phyloP scores from a whole-genome alignment of 2,113 vertebrate species.

The Litocranius walleri region DNA sequence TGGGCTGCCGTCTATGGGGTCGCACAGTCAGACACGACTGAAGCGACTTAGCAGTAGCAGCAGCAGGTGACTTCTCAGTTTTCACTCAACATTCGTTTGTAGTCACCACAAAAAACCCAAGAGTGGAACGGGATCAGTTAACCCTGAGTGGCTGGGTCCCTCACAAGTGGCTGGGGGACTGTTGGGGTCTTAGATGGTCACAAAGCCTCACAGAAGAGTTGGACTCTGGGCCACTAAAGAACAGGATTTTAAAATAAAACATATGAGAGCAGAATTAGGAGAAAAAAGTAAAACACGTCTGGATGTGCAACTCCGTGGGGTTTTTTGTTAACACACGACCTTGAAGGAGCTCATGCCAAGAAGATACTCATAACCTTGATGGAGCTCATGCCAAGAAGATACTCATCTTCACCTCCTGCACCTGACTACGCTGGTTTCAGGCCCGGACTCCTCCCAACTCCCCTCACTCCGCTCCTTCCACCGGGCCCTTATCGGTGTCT shows the following conservation, averaged over 20 bases:
- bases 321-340: background rate
- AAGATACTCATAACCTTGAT: too few relatives aligned
- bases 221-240: background rate
- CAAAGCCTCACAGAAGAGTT: background rate
- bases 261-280: background rate
- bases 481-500: background rate
- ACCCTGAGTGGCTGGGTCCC: background rate
- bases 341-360: rapidly evolving
- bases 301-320: background rate
- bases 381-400: background rate
- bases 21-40: too few relatives aligned
- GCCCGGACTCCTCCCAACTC: background rate
- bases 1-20: too few relatives aligned
- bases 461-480: background rate
- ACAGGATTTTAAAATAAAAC: background rate
- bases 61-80: background rate
- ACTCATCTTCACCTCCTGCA: rapidly evolving
- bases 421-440: rapidly evolving
- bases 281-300: background rate
- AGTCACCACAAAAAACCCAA: background rate
- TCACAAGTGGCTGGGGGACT: background rate
- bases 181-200: background rate
- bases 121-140: background rate
- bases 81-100: background rate
- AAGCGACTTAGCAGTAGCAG: too few relatives aligned